phyloP scores from a whole-genome alignment of 2,888 invertebrate species.

The Rutpela maculata region DNA sequence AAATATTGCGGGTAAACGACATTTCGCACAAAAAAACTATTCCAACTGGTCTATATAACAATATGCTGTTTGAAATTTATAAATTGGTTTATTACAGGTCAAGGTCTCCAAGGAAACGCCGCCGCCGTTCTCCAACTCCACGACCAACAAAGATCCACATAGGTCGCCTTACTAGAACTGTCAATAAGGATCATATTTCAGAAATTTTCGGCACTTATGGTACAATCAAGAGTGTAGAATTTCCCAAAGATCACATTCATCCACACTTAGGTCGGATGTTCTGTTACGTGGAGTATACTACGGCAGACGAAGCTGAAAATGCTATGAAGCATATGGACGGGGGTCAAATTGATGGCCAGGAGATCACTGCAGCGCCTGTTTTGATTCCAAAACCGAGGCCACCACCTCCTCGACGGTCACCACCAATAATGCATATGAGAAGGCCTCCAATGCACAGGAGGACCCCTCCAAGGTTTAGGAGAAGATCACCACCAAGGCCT shows the following conservation, averaged over 20 bases:
- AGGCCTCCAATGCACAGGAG: constrained; percentile 78
- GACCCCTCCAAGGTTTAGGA: constrained; percentile 74
- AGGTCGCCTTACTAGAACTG: constrained; percentile 93
- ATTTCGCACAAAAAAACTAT: too few relatives aligned
- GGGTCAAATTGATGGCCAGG: constrained; percentile 97
- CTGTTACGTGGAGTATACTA: constrained; percentile 96
- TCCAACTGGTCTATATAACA: too few relatives aligned
- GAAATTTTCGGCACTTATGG: constrained; percentile 96
- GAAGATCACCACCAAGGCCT: constrained; percentile 70
- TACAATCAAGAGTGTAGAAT: constrained; percentile 90
- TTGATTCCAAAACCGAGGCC: constrained; percentile 83
- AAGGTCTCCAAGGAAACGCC: constrained; percentile 80
- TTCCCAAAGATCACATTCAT: constrained; percentile 92
- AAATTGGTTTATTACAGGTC: constrained; percentile 70
- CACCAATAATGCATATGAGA: constrained; percentile 76
- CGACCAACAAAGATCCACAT: constrained; percentile 96
- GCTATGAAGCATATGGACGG: constrained; percentile 99
- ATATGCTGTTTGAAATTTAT: constrained; percentile 15
- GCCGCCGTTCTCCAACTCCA: constrained; percentile 92
- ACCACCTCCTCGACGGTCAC: constrained; percentile 76
- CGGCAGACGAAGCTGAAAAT: constrained; percentile 96
- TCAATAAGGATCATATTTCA: constrained; percentile 90
- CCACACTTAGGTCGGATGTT: constrained; percentile 92
- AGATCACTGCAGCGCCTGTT: constrained; percentile 96
- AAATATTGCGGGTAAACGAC: too few relatives aligned